Percentiles rank a stretch among this genome's conserved stretches.
Evolutionary conservation across 2,797 vertebrate genomes (phyloP).

Genomic region (Brachyalestes nurse): DNA sequence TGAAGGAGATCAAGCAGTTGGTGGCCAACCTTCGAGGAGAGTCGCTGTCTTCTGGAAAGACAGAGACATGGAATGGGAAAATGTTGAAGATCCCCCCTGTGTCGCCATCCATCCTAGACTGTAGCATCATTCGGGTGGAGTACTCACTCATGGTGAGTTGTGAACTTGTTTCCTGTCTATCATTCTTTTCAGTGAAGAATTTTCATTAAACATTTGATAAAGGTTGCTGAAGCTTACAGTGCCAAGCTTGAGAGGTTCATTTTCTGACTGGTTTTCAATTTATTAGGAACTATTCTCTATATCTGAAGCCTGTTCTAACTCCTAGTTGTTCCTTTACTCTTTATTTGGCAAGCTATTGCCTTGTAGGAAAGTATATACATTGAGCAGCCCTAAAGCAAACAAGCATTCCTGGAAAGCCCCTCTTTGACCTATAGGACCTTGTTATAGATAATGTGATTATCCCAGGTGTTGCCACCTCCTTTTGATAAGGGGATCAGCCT

Average conservation of each 20-base stretch:
- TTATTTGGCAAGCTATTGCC: not conserved
- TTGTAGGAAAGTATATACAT: not conserved
- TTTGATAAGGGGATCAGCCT: constrained; percentile 76
- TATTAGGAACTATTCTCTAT: no score
- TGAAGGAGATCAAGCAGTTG: constrained; percentile 95
- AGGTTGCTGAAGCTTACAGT: not conserved
- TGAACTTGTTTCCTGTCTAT: not conserved
- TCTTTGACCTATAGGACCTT: constrained; percentile 8
- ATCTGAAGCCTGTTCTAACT: not conserved
- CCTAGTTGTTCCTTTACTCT: not conserved
- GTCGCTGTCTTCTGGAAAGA: constrained; percentile 91
- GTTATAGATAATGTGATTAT: constrained; percentile 62
- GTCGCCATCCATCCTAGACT: constrained; percentile 95
- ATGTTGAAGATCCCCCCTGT: constrained; percentile 94
- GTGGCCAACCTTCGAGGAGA: constrained; percentile 92
- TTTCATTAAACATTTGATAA: constrained; percentile 16
- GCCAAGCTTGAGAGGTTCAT: not conserved
- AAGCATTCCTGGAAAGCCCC: not conserved
- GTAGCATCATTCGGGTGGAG: constrained; percentile 95
- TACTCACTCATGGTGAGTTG: constrained; percentile 90
- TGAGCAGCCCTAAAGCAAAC: not conserved
- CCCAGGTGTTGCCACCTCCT: constrained; percentile 66
- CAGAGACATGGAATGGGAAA: constrained; percentile 96
- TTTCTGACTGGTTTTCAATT: not conserved
- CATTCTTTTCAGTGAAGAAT: not conserved